Conservation (phyloP, 1,140 invertebrate species). For the Thereuonema tuberculata region DNA sequence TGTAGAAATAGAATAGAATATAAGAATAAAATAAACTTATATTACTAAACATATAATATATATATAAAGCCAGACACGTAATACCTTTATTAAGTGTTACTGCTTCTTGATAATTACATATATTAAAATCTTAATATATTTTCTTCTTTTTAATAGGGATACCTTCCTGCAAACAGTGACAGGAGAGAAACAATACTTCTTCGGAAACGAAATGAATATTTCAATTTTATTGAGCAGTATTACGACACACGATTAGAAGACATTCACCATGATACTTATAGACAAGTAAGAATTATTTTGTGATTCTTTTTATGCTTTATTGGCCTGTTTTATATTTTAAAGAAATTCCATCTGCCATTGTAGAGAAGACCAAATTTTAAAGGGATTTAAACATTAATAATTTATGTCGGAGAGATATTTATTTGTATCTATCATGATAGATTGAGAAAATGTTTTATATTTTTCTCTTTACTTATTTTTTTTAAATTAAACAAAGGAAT, state of each 20-base stretch:
- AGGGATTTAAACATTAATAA: no score
- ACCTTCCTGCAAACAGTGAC: conserved; percentile 80
- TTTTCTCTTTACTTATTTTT: no score
- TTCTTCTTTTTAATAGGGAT: conserved; percentile 43
- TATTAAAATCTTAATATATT: conserved; percentile 23
- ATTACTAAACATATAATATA: no score
- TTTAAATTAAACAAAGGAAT: no score
- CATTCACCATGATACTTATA: conserved; percentile 80
- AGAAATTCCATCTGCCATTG: no score
- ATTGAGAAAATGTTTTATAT: neutral
- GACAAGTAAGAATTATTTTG: conserved; percentile 44
- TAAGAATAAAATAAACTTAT: no score
- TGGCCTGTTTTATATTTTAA: conserved; percentile 3
- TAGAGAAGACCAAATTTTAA: no score
- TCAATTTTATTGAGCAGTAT: conserved; percentile 88
- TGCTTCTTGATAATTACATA: no score
- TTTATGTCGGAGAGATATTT: no score
- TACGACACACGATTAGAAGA: conserved; percentile 89
- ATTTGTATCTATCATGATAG: neutral
- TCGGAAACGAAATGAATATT: conserved; percentile 88
- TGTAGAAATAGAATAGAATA: no score
- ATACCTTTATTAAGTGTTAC: no score
- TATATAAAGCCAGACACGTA: no score
- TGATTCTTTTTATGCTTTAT: conserved; percentile 11
- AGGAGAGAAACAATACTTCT: conserved; percentile 66